Evolutionary conservation across 2,797 vertebrate genomes (phyloP), one percentile per base, ranked within the genome.

Genomic region (Sebastes nivosus): DNA sequence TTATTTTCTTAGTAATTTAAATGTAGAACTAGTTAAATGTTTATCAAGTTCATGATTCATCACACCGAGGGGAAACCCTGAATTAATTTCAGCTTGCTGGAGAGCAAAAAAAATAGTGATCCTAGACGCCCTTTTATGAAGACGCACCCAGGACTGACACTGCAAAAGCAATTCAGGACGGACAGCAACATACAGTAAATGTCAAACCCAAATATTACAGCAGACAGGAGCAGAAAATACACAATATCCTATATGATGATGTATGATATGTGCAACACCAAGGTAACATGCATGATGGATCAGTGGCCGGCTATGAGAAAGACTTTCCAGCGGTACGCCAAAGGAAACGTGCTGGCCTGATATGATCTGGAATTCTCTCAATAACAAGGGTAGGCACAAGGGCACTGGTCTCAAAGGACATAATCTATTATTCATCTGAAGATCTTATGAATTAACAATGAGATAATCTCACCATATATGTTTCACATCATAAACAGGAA

Each of bases 361-460:
- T 94, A 88, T 82, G 82, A 93, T 94, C 87, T 90, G 77, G 77
- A 91, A 91, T 93, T 94, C 93, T 93, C 91, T 92, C 83, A 89
- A 93, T 93, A 94, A 93, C 87, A 90, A 89, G 87, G 90, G 81
- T 85, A 92, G 88, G 83, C 94, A 90, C 87, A 92, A 92, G 91
- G 90, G 91, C 94, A 89, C 72, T 4, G 59, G 87, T 94, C 94
- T 94, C 94, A 92, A 86, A 94, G 92, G 93, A 95, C 85, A 52
- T 30, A 74, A 95, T 96, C 89, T 87, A 95, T 96, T 93, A 96
- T 96, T 96, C 94, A 96, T 96, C 92, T 92, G 88, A 94, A 87
- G 91, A 87, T 29, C 80, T 92, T 86, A 95, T 95, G 94, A 94
- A 96, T 95, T 95, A 94, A 76, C 79, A 93, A 95, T 92, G 85